Base-by-base conservation (phyloP, 2,113 vertebrate species). In the Protomyctophum bolini region DNA sequence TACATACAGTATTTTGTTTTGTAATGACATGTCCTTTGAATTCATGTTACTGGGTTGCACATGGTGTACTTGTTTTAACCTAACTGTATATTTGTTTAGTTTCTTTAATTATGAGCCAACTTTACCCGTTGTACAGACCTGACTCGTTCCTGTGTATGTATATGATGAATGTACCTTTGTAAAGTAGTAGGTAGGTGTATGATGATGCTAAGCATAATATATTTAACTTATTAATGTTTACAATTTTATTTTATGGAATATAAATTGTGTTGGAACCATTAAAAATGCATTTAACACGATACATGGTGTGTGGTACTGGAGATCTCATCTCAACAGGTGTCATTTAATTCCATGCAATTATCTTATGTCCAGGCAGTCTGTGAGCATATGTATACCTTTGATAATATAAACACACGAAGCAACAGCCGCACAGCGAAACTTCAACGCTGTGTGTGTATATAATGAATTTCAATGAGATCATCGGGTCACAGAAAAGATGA, bases 211-310 rank as follows among this genome's bases (percentile, higher is more conserved):
- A 70, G 49, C 57, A 54, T 71, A 48, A 77, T 66, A 76, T 61
- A 52, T 66, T 71, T 72, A 70, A 75, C 12, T 74, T 85, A 76
- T 63, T 71, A 47, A 81, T 79, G 70, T 61, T 85, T 77, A 64
- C 81, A 68, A 83, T 84, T 60, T 73, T 82, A 75, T 85, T 78
- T 86, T 82, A 80, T 86, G 80, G 77, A 64, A 76, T 63, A 63
- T 74, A 61, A 41, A 80, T 64, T 51, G 66, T 66, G 74, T 75
- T 79, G 75, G 12, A 68, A 55, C 8, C 47, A 81, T 81, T 81
- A 85, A 89, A 83, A 68, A 68, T 79, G 72, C 84, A 84, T 76
- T 78, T 72, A 86, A 78, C 54, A 61, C 11, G 5, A 41, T 41
- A 21, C 21, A 21, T 21, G 21, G 21, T 21, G 21, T 21, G 33